Conservation (phyloP, 2,888 invertebrate genomes). For the Leptinotarsa juncta region DNA sequence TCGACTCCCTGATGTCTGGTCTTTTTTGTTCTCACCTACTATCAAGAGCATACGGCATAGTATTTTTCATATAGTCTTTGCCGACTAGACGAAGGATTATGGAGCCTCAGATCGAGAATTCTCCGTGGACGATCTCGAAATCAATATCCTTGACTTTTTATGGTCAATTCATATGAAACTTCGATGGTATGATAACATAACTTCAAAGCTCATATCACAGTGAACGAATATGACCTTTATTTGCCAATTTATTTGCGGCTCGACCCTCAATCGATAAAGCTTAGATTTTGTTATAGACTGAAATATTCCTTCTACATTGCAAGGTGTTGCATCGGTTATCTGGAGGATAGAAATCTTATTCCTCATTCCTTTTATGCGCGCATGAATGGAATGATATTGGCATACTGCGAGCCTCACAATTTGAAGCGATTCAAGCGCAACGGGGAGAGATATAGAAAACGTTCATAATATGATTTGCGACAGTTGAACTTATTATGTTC, state of each 20-base stretch:
- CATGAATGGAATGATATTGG: conserved; percentile 1
- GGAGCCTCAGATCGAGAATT: neutral
- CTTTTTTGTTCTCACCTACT: no score
- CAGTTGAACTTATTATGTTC: conserved; percentile 10
- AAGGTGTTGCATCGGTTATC: conserved; percentile 9
- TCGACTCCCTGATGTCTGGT: no score
- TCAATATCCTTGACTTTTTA: conserved; percentile 14
- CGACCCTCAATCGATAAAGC: neutral
- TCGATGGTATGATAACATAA: conserved; percentile 5
- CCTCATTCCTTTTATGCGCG: neutral
- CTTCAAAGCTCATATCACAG: conserved; percentile 9
- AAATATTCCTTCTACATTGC: neutral
- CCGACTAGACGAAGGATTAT: neutral
- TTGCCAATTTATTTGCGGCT: neutral
- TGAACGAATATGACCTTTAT: conserved; percentile 12
- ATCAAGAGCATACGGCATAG: no score
- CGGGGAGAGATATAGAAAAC: neutral
- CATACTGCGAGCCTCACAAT: neutral
- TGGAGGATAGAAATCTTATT: conserved; percentile 4
- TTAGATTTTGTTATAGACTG: conserved; percentile 1
- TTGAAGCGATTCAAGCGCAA: conserved; percentile 4
- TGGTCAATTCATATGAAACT: conserved; percentile 1
- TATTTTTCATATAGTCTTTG: no score
- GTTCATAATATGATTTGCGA: neutral
- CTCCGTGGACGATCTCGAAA: neutral